These are phyloP conservation scores for Zaprionus ornatus DNA, from an alignment of 1,140 invertebrate genomes.

Conservation along the genomic window DNA sequence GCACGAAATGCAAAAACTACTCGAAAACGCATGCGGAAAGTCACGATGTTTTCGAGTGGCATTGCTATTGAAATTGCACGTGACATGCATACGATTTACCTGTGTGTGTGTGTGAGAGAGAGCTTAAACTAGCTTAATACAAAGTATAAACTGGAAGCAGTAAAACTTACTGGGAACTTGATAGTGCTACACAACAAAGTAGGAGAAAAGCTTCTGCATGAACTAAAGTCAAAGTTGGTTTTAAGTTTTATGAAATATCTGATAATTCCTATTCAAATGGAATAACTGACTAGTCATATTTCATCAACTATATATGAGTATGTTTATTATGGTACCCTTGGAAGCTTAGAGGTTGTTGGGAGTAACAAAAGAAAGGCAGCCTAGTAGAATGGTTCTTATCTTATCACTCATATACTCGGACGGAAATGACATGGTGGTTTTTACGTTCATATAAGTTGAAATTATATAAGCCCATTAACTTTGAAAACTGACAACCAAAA, in stretches of 20 bases:
- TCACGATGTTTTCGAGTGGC: conserved; percentile 20
- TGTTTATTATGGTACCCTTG: neutral
- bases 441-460: neutral
- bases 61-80: conserved; percentile 1
- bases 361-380: neutral
- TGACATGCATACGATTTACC: neutral
- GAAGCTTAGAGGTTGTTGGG: neutral
- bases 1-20: conserved; percentile 39
- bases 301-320: neutral
- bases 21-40: conserved; percentile 8
- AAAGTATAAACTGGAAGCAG: neutral
- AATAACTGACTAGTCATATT: neutral
- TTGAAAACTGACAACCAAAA: neutral
- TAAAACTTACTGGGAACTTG: neutral
- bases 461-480: neutral
- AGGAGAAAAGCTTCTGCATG: neutral
- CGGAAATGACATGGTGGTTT: neutral
- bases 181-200: neutral
- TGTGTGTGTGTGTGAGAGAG: neutral
- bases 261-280: neutral
- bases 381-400: neutral
- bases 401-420: neutral
- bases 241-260: neutral
- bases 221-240: neutral
- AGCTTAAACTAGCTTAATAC: conserved; percentile 5